Conservation (phyloP, 2,113 vertebrate species). For the Oreochromis spilurus region DNA sequence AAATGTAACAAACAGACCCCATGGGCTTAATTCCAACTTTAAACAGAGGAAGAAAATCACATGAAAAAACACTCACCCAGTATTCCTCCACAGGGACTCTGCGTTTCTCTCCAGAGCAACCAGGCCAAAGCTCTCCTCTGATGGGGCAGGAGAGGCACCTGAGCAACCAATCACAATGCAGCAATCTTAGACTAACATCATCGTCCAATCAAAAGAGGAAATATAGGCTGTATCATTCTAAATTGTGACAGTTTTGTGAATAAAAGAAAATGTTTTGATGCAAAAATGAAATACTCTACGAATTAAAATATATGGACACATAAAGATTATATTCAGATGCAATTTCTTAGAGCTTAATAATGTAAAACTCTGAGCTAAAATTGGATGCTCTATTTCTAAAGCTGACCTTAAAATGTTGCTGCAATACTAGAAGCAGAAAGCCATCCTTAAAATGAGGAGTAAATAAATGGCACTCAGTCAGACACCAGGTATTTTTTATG, state of each 20-base stretch:
- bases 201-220: neutral
- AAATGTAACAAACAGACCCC: neutral
- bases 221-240: neutral
- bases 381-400: neutral
- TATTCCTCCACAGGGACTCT: slow-evolving; percentile 91
- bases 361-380: neutral
- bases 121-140: slow-evolving; percentile 88
- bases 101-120: slow-evolving; percentile 90
- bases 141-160: slow-evolving; percentile 81
- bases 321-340: neutral
- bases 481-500: neutral
- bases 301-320: neutral
- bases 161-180: neutral
- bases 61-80: slow-evolving; percentile 73
- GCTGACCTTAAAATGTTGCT: neutral
- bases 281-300: neutral
- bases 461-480: neutral
- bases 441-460: neutral
- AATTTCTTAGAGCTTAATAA: neutral
- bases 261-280: neutral
- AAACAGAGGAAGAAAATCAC: neutral
- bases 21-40: neutral
- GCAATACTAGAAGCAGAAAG: neutral
- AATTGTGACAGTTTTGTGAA: neutral
- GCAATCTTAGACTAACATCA: neutral